A percentile compares a stretch with the other conserved stretches of the same genome.
Conservation (phyloP, 2,888 invertebrate species). For the Dorcus hopei region DNA sequence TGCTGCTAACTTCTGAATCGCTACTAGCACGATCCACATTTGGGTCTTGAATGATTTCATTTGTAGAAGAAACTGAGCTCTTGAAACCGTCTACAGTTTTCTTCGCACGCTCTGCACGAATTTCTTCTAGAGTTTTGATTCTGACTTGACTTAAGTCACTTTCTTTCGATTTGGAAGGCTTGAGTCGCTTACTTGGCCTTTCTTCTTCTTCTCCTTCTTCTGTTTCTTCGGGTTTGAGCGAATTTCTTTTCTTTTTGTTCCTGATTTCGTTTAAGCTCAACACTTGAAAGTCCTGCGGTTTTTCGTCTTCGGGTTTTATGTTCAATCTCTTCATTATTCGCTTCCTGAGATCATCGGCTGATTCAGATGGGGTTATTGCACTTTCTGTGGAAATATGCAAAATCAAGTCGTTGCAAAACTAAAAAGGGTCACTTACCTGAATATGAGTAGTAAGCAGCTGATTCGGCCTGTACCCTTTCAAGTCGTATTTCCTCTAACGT, state of each 20-base stretch:
- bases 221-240: constrained; percentile 8
- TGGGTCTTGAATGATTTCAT: constrained; percentile 10
- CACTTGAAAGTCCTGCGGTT: constrained; percentile 35
- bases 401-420: background rate
- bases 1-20: constrained; percentile 39
- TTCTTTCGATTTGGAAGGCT: constrained; percentile 7
- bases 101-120: constrained; percentile 41
- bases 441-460: constrained; percentile 70
- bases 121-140: constrained; percentile 49
- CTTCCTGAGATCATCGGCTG: constrained; percentile 35
- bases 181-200: constrained; percentile 17
- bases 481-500: constrained; percentile 67
- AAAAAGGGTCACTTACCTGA: constrained; percentile 41
- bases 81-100: constrained; percentile 7
- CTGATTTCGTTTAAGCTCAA: constrained; percentile 54
- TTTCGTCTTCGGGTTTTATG: constrained; percentile 19
- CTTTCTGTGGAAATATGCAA: background rate
- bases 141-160: constrained; percentile 35
- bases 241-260: constrained; percentile 21
- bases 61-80: constrained; percentile 17
- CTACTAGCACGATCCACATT: constrained; percentile 1
- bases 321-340: constrained; percentile 37
- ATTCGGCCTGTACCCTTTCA: constrained; percentile 68
- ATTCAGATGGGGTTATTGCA: background rate
- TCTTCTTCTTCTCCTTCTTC: constrained; percentile 10